Base-by-base conservation (phyloP, 2,113 vertebrate species). In the Panthera leo region DNA sequence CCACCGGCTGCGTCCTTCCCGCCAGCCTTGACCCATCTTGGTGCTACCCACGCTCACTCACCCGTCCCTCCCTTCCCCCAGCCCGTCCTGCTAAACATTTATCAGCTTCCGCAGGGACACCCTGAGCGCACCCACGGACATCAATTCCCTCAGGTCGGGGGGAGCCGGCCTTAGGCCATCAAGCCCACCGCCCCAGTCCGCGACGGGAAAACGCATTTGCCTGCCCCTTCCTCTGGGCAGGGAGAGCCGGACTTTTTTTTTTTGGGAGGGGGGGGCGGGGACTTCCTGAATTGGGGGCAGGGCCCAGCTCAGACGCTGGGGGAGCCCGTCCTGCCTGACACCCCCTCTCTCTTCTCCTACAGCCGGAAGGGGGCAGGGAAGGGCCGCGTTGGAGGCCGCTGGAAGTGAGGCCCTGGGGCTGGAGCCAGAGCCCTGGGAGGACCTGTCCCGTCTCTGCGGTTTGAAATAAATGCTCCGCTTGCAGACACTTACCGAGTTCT, bases 291-390 rank as follows among this genome's bases (percentile, higher is more conserved):
- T n/a, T 27, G 86, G 53, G 82, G 65, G 18, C 6, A 5, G 34
- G 27, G 34, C 23, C 48, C 8, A 31, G 31, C 63, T 89, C 5
- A 13, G 78, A 34, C 27, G 45, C 5, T 16, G 2, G 19, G 15
- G 36, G 27, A 19, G 12, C 6, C n/a, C 16, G 13, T 85, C 48
- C 21, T 65, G 83, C 67, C 91, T 97, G 95, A 97, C n/a, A 8
- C 9, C 25, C 7, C 27, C 1, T 42, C 25, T 14, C 42, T 48
- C 42, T 96, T 58, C 67, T 83, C 61, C 80, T 45, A 3, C 95
- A 99, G 98, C 97, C 98, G 98, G 80, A 99, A 99, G 89, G 98
- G 98, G 39, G 98, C 98, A 1, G 98, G 98, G 36, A 99, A 99
- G 86, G 98, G 98, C 42, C 98, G 98, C 0, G 97, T 99, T 4